phyloP scores from a whole-genome alignment of 92 coral and sea anemone genomes.

The Desmophyllum pertusum region DNA sequence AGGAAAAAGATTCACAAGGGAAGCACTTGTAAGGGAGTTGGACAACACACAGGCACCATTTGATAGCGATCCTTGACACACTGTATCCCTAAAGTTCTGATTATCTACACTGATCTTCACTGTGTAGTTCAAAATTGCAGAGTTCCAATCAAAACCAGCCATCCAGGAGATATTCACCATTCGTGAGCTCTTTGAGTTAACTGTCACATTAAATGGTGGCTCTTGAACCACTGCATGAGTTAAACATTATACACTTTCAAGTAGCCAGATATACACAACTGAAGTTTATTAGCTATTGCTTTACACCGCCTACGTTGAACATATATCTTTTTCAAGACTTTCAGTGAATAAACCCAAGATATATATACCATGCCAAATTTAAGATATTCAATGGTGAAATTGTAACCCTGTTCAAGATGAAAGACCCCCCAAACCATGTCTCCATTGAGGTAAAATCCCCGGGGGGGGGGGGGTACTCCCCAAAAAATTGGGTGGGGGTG shows the following conservation, averaged over 20 bases:
- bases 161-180: slow-evolving; percentile 37
- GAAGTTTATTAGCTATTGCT: not conserved
- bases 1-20: slow-evolving; percentile 26
- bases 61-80: slow-evolving; percentile 19
- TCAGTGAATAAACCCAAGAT: too few relatives aligned
- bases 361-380: too few relatives aligned
- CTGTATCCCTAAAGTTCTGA: not conserved
- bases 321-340: too few relatives aligned
- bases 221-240: not conserved
- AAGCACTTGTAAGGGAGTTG: slow-evolving; percentile 2
- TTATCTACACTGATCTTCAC: not conserved
- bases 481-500: too few relatives aligned
- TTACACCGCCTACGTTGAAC: too few relatives aligned
- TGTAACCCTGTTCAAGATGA: too few relatives aligned
- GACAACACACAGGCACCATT: not conserved
- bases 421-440: too few relatives aligned
- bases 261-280: not conserved
- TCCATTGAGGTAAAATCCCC: too few relatives aligned
- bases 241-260: not conserved
- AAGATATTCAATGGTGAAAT: too few relatives aligned
- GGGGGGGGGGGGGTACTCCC: too few relatives aligned
- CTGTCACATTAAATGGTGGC: slow-evolving; percentile 28
- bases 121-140: slow-evolving; percentile 29
- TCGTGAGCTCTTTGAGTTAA: slow-evolving; percentile 13
- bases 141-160: slow-evolving; percentile 53